A percentile compares a stretch with the other conserved stretches of the same genome.
Conservation (phyloP, 2,797 vertebrate species). For the Clangula hyemalis region DNA sequence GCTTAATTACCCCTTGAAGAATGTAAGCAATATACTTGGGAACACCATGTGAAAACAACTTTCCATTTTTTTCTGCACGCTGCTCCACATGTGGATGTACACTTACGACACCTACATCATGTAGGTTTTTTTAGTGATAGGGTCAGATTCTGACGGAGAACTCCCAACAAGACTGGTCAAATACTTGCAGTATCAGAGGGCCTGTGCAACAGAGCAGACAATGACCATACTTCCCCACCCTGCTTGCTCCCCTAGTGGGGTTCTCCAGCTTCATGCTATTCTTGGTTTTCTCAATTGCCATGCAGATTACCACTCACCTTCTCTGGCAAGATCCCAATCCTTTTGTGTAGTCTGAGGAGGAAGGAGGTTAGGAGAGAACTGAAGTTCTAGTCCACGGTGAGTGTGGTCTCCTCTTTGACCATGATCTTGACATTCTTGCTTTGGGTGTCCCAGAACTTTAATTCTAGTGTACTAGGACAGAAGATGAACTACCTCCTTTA, state of each 20-base stretch:
- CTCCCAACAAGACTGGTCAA: not conserved
- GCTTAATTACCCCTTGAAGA: not conserved
- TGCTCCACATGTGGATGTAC: not conserved
- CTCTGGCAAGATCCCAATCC: not conserved
- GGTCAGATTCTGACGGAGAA: not conserved
- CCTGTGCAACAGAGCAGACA: not conserved
- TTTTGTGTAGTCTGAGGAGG: not conserved
- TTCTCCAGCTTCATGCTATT: not conserved
- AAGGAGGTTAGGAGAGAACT: not conserved
- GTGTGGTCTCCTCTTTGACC: not conserved
- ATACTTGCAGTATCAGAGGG: not conserved
- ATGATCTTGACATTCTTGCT: not conserved
- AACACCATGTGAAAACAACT: not conserved
- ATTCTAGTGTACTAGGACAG: not conserved
- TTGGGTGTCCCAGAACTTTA: not conserved
- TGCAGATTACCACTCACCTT: fast-evolving
- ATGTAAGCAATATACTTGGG: not conserved
- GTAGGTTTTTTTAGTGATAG: fast-evolving
- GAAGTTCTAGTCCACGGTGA: not conserved
- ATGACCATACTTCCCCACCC: not conserved
- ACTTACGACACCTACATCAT: not conserved
- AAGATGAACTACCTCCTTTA: not conserved
- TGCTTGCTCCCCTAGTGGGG: not conserved
- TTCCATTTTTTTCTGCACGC: not conserved
- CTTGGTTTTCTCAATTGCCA: not conserved